Conservation (phyloP, 2,113 vertebrate species). For the Hyperoodon ampullatus region DNA sequence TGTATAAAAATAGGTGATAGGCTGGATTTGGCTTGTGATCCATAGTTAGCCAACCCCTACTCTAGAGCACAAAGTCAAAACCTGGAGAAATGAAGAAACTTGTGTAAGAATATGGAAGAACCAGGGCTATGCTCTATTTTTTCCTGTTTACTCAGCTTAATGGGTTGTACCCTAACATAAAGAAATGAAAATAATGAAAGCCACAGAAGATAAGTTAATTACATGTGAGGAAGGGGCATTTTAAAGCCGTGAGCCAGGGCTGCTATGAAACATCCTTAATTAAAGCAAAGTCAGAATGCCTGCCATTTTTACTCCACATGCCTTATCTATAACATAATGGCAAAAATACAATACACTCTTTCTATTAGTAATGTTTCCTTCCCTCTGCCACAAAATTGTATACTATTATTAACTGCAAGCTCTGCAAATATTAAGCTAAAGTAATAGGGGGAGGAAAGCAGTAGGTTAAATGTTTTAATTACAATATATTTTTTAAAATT, state of each 20-base stretch:
- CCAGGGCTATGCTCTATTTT: background rate
- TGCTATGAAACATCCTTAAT: constrained; percentile 16
- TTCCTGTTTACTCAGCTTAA: constrained; percentile 4
- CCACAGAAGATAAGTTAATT: background rate
- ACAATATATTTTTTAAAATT: too few species aligned
- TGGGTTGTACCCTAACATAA: background rate
- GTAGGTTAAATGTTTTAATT: background rate
- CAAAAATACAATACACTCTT: background rate
- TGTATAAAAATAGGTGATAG: background rate
- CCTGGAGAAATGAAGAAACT: background rate
- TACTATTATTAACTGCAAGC: background rate
- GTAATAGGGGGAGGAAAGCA: background rate
- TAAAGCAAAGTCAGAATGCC: background rate
- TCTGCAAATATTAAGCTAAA: constrained; percentile 16
- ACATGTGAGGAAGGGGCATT: background rate
- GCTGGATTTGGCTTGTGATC: background rate
- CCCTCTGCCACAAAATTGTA: background rate
- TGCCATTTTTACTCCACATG: background rate
- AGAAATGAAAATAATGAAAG: constrained; percentile 17
- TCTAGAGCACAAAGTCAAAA: background rate
- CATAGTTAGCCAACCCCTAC: background rate
- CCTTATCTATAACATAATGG: background rate
- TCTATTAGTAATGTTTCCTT: background rate
- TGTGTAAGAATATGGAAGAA: background rate
- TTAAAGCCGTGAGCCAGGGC: background rate